These are phyloP conservation scores for Alectura lathami DNA, from an alignment of 2,113 vertebrate species.

Conservation along the genomic window DNA sequence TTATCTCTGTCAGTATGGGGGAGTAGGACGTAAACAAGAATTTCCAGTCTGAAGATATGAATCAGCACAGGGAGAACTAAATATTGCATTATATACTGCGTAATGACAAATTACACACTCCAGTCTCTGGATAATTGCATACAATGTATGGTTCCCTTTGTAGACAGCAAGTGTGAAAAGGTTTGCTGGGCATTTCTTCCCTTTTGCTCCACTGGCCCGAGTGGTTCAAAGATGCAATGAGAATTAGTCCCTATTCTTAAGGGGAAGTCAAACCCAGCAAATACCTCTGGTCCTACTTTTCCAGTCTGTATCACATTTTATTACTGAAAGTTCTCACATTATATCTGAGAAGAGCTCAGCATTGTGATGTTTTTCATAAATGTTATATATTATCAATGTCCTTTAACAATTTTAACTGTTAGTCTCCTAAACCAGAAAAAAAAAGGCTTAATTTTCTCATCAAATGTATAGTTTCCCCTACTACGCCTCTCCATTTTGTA, in stretches of 20 bases:
- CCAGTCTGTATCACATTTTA: background rate
- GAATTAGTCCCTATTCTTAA: background rate
- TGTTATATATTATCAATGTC: background rate
- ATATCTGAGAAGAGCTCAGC: background rate
- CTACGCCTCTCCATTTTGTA: background rate
- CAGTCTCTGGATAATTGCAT: background rate
- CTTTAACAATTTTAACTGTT: background rate
- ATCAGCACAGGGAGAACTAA: background rate
- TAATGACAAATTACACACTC: background rate
- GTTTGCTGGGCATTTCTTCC: background rate
- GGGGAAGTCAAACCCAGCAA: background rate
- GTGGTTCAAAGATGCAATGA: background rate
- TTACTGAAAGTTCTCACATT: background rate
- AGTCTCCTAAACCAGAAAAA: background rate
- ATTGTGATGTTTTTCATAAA: background rate
- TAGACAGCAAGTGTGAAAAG: background rate
- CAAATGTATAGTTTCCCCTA: background rate
- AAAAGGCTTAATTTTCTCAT: background rate
- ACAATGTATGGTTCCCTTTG: background rate
- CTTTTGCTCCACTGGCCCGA: background rate
- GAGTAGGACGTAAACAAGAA: background rate
- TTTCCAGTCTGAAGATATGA: background rate
- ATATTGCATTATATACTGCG: background rate
- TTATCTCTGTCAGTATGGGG: background rate
- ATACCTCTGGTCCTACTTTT: background rate